Evolutionary conservation across 2,113 vertebrate genomes (phyloP), one percentile per base, ranked within the genome.

Genomic region (Abramis brama): DNA sequence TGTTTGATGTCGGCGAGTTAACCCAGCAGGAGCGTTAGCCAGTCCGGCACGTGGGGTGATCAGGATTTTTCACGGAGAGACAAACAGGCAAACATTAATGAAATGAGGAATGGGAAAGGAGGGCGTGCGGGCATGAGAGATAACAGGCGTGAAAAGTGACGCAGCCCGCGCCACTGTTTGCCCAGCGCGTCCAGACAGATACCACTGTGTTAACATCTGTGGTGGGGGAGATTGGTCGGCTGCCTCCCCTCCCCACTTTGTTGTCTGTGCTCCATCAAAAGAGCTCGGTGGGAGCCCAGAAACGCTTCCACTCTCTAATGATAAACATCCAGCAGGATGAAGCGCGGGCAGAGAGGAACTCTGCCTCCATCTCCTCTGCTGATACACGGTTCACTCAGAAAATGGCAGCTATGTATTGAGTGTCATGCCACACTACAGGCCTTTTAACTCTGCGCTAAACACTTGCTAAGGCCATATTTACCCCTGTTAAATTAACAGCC

Each of bases 181-280:
- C 86, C 89, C 88, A 79, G 79, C 74, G 68, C 79, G 55, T 84
- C 85, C 88, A 89, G 87, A 87, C 89, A 91, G 89, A 88, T 85
- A 90, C 84, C 81, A 86, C 83, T 87, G 88, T 87, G 88, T 88
- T 89, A 88, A 90, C 89, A 91, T 89, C 89, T 83, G 87, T 85
- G 81, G 81, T 84, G 79, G 82, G 86, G 76, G 87, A 88, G 85
- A 91, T 82, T 87, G 87, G 84, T 87, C 57, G 79, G 43, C 86
- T 85, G 79, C 86, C 88, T 90, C 81, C 79, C 86, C 85, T 89
- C 60, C 77, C 82, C 52, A 52, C 86, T 86, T 88, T 88, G 85
- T 86, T 88, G 90, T 88, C 86, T 85, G 70, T 80, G 74, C 84
- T 90, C 85, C 88, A 87, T 89, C 84, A 88, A 88, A 88, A 85